These are phyloP conservation scores for Rotaria socialis DNA, from an alignment of 2,888 invertebrate genomes.

Conservation along the genomic window DNA sequence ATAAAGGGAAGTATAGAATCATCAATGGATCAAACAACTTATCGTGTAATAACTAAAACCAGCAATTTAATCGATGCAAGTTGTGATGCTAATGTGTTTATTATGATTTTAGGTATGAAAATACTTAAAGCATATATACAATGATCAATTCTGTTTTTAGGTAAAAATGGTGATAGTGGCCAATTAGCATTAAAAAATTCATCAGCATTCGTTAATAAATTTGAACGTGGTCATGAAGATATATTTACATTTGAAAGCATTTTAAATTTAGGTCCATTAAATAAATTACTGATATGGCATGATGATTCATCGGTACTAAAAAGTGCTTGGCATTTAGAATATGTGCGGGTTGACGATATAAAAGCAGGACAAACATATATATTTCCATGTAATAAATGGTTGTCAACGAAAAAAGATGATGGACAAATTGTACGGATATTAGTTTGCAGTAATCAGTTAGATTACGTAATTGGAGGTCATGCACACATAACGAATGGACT, in stretches of 20 bases:
- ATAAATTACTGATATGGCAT: constrained; percentile 58
- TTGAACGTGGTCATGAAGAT: constrained; percentile 56
- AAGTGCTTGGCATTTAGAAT: constrained; percentile 48
- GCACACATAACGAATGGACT: background rate
- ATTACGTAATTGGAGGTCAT: constrained; percentile 15
- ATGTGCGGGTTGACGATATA: constrained; percentile 36
- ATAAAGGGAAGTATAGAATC: constrained; percentile 55
- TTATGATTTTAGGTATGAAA: constrained; percentile 45
- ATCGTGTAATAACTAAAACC: constrained; percentile 57
- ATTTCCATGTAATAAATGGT: constrained; percentile 58
- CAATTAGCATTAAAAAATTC: constrained; percentile 55
- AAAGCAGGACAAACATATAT: constrained; percentile 1
- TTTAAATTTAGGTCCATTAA: constrained; percentile 55
- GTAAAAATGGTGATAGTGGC: constrained; percentile 57
- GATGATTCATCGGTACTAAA: constrained; percentile 54
- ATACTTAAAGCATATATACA: too few species aligned
- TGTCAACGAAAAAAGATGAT: constrained; percentile 49
- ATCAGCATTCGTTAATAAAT: constrained; percentile 54
- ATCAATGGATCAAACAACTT: constrained; percentile 51
- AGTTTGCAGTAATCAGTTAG: background rate
- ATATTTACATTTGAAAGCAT: constrained; percentile 54
- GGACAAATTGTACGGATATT: too few species aligned
- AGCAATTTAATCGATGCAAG: constrained; percentile 57
- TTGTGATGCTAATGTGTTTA: constrained; percentile 58
- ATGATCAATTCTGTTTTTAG: constrained; percentile 50